phyloP scores from a whole-genome alignment of 2,888 invertebrate genomes.

The Heliconius erato region DNA sequence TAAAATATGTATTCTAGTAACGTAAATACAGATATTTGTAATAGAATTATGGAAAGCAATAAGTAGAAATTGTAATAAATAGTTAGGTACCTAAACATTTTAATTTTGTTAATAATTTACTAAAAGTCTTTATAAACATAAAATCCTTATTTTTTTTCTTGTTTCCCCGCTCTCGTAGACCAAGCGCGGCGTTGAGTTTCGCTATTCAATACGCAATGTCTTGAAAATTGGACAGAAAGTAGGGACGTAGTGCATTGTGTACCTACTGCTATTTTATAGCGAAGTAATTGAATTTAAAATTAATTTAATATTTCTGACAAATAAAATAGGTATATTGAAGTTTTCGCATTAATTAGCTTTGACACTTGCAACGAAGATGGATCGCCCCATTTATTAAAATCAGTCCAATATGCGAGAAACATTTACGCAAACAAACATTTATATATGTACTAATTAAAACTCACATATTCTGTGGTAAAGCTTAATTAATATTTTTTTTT shows the following conservation, averaged over 20 bases:
- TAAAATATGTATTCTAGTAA: not conserved
- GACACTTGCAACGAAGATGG: conserved; percentile 23
- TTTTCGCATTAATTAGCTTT: conserved; percentile 11
- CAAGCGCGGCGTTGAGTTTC: no score
- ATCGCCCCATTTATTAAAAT: conserved; percentile 11
- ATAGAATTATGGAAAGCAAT: not conserved
- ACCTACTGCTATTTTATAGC: no score
- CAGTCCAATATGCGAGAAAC: conserved; percentile 10
- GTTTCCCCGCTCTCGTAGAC: no score
- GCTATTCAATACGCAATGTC: no score
- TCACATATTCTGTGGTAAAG: not conserved
- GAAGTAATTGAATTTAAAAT: not conserved
- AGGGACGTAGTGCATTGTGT: no score
- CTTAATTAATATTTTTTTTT: no score
- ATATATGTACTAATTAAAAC: not conserved
- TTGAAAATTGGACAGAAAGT: not conserved
- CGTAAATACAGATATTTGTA: not conserved
- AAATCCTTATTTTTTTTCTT: no score
- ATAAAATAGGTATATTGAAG: not conserved
- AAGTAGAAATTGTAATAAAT: not conserved
- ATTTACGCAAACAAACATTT: conserved; percentile 2
- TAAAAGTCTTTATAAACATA: no score
- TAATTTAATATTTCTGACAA: not conserved
- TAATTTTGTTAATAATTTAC: no score
- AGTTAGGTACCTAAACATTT: no score